Base-by-base conservation (phyloP, 2,888 invertebrate genomes). In the Flabesymbios commensalis region DNA sequence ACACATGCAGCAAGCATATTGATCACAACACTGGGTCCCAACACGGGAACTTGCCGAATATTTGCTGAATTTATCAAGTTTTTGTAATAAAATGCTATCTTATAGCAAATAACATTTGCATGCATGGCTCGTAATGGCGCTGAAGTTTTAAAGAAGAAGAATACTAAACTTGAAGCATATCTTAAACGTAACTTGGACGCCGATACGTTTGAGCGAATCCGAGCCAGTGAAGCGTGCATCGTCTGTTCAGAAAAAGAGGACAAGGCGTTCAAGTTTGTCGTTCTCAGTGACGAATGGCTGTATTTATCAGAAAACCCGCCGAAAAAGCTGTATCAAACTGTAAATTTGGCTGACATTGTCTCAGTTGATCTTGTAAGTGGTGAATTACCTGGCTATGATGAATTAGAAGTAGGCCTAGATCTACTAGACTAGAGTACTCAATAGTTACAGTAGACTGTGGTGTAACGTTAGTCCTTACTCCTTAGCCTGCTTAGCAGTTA, bases 281-380 rank as follows among this genome's bases (percentile, higher is more conserved):
- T 82, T 28, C 66, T 81, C 19, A 75, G 74, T 31, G 80, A 80
- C 61, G 78, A 81, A 57, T 77, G 76, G 70, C 72, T 82, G 26
- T 81, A 78, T 64, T 64, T 81, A 57, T 78, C 80, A 31, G 81
- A 81, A 66, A 80, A 80, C 60, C 80, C 81, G 4, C 81, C 82
- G 0, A 78, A 77, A 64, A 72, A 74, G 29, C 64, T 79, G 14
- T 72, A 73, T 28, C 71, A 73, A 36, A 73, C 70, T n/a, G 75
- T 79, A 17, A 72, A 73, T 39, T 64, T 80, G 3, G 72, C 70
- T 51, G 78, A 81, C 59, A 71, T 81, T 1, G 63, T 74, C 3
- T 75, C 77, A 3, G 76, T 81, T 5, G 77, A 78, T 45, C 59
- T 78, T 75, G 80, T 81, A 69, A 72, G 78, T 69, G 39, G 17